These are phyloP conservation scores for Gerris lacustris DNA, from an alignment of 2,888 invertebrate genomes.

Conservation along the genomic window DNA sequence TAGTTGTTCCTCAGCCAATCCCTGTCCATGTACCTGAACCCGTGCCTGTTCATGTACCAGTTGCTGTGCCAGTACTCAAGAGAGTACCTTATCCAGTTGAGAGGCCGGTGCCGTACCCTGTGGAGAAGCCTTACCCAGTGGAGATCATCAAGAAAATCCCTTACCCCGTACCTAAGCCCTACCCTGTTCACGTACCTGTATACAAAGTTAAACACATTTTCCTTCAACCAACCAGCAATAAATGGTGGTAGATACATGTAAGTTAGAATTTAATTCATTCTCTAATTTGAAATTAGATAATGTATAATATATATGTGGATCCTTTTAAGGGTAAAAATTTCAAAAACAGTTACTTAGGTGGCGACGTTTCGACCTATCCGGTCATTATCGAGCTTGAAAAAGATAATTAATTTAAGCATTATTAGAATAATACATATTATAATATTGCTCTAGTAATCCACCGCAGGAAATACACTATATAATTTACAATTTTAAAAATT, in stretches of 20 bases:
- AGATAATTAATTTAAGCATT: no score
- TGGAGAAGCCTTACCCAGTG: conserved; percentile 31
- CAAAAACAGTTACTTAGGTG: no score
- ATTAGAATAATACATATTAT: no score
- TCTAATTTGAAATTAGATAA: no score
- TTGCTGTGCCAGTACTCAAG: conserved; percentile 31
- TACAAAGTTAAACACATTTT: conserved; percentile 29
- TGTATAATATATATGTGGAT: no score
- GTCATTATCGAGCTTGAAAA: no score
- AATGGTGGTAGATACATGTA: not conserved
- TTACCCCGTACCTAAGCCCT: conserved; percentile 31
- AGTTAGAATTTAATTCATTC: no score
- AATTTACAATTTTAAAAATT: no score
- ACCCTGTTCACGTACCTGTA: conserved; percentile 31
- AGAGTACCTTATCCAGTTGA: conserved; percentile 30
- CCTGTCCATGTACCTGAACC: conserved; percentile 9
- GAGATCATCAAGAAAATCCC: conserved; percentile 31
- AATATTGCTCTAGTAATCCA: no score
- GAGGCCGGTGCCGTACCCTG: conserved; percentile 32
- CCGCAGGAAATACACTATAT: no score
- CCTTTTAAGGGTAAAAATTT: no score
- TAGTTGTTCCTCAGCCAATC: conserved; percentile 13
- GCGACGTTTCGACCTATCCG: no score
- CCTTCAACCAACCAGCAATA: not conserved
- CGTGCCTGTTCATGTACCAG: conserved; percentile 20